Evolutionary conservation across 2,888 invertebrate species (phyloP).

Genomic region (Lepidonotus clava): DNA sequence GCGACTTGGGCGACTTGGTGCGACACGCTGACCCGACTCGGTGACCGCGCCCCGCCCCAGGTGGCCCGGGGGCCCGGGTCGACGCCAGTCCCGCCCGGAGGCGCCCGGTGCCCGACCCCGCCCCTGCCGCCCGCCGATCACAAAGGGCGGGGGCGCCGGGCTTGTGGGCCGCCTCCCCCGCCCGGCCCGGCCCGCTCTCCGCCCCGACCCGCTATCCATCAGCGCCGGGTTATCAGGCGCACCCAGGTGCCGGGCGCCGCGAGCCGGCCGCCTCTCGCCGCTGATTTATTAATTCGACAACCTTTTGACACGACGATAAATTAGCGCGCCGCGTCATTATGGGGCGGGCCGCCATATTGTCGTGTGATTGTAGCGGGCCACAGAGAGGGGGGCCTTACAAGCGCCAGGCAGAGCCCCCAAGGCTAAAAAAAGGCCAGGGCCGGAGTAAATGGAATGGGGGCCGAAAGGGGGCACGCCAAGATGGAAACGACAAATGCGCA

Average conservation of each 20-base stretch:
- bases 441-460: constrained; percentile 22
- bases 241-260: constrained; percentile 12
- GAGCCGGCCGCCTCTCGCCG: background rate
- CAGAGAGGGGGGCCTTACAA: background rate
- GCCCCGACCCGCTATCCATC: too few relatives aligned
- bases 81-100: background rate
- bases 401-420: background rate
- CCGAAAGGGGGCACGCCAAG: constrained; percentile 35
- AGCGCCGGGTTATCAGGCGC: constrained; percentile 25
- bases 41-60: background rate
- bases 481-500: constrained; percentile 52
- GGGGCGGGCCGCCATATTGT: constrained; percentile 29
- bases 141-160: background rate
- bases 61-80: too few relatives aligned
- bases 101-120: background rate
- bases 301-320: constrained; percentile 55
- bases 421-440: background rate
- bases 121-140: background rate
- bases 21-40: too few relatives aligned
- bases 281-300: constrained; percentile 52
- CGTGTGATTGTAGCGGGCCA: background rate
- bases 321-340: constrained; percentile 44
- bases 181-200: background rate
- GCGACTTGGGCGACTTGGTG: too few relatives aligned
- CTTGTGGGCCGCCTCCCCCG: background rate